Conservation (phyloP, 2,888 invertebrate genomes). For the Hyposoter didymator region DNA sequence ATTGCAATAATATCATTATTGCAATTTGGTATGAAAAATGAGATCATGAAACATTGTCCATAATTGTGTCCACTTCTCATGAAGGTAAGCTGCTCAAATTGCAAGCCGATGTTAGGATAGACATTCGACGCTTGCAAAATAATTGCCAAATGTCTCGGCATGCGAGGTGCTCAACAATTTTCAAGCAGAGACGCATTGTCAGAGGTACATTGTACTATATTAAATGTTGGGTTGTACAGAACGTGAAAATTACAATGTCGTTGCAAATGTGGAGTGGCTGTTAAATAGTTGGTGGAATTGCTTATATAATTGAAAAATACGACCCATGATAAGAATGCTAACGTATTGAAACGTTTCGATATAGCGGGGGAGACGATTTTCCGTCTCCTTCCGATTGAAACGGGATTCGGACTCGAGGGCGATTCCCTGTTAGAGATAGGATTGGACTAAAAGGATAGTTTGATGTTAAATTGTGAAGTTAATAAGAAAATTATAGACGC, state of each 20-base stretch:
- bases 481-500: no score
- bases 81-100: background rate
- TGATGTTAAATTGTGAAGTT: no score
- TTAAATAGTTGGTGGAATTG: background rate
- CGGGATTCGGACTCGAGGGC: no score
- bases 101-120: background rate
- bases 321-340: conserved; percentile 18
- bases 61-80: background rate
- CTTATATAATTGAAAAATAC: background rate
- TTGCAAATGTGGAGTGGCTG: background rate
- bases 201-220: conserved; percentile 11
- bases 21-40: background rate
- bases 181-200: background rate
- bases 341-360: no score
- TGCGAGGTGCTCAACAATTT: conserved; percentile 18
- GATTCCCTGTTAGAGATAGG: no score
- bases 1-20: background rate
- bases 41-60: conserved; percentile 12
- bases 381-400: no score
- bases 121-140: conserved; percentile 16
- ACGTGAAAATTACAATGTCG: background rate
- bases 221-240: background rate
- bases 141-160: conserved; percentile 24
- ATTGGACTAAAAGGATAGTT: no score
- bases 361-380: no score